phyloP scores from a whole-genome alignment of 2,797 vertebrate genomes.

The Iguana delicatissima region DNA sequence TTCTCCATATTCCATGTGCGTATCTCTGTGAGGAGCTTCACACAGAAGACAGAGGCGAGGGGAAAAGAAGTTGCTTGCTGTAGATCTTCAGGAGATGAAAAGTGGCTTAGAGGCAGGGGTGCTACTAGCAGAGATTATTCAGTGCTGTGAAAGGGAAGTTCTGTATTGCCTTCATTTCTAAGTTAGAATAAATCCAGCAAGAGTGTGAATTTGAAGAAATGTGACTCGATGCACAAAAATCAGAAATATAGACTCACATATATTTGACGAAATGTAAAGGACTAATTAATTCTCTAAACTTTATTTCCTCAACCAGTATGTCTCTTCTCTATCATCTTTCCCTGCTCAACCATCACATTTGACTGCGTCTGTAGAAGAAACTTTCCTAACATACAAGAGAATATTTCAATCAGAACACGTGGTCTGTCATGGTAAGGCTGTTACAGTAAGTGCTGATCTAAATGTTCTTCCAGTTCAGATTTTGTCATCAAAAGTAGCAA shows the following conservation, averaged over 20 bases:
- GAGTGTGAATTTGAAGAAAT: constrained; percentile 59
- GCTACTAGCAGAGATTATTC: constrained; percentile 39
- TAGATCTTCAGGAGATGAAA: constrained; percentile 62
- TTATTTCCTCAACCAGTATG: constrained; percentile 55
- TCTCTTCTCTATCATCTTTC: constrained; percentile 21
- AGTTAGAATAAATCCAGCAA: constrained; percentile 51
- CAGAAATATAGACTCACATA: constrained; percentile 43
- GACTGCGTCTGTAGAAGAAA: background rate
- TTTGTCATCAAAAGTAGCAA: background rate
- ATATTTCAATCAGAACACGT: background rate
- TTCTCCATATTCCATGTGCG: constrained; percentile 13
- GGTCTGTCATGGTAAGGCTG: background rate
- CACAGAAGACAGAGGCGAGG: constrained; percentile 48
- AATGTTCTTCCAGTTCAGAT: too few relatives aligned
- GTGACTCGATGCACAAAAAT: constrained; percentile 30
- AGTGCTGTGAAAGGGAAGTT: constrained; percentile 50
- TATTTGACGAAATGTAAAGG: constrained; percentile 60
- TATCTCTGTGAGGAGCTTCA: constrained; percentile 41
- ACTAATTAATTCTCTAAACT: constrained; percentile 70
- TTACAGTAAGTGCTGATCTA: background rate
- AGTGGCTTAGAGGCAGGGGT: constrained; percentile 64
- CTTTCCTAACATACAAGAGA: background rate
- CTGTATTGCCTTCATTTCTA: constrained; percentile 20
- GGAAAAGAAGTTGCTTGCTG: constrained; percentile 63
- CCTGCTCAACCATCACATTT: constrained; percentile 4